Conservation (phyloP, 1,140 invertebrate species). For the Lordiphosa stackelbergi region DNA sequence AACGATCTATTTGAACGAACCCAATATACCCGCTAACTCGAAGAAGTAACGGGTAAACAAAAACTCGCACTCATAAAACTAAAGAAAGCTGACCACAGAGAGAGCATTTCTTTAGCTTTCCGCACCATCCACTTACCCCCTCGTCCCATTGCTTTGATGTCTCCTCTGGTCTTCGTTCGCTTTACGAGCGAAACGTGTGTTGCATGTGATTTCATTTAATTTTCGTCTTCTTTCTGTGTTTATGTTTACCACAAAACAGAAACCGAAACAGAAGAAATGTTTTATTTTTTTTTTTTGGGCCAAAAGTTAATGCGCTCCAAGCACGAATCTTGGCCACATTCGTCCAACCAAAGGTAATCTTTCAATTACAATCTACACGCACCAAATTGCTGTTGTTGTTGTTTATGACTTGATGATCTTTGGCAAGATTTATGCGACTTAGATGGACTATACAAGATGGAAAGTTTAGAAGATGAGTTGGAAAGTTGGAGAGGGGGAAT, state of each 20-base stretch:
- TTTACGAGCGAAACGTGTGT: constrained; percentile 53
- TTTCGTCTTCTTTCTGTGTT: constrained; percentile 34
- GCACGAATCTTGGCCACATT: constrained; percentile 41
- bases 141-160: constrained; percentile 18
- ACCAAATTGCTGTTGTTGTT: constrained; percentile 17
- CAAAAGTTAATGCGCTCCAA: constrained; percentile 60
- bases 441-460: neutral
- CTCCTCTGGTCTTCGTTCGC: constrained; percentile 28
- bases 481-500: constrained; percentile 9
- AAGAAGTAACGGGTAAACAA: neutral
- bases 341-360: constrained; percentile 31
- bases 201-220: constrained; percentile 72
- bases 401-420: constrained; percentile 6
- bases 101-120: neutral
- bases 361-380: constrained; percentile 53
- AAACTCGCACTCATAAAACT: constrained; percentile 9
- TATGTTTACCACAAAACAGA: constrained; percentile 54
- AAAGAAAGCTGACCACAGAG: constrained; percentile 32
- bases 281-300: constrained; percentile 37
- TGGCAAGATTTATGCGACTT: constrained; percentile 1
- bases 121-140: neutral
- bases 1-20: too few relatives aligned
- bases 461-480: neutral
- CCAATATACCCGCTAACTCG: neutral
- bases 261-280: constrained; percentile 26